Evolutionary conservation across 1,140 invertebrate genomes (phyloP).

Genomic region (Lasioglossum albipes): DNA sequence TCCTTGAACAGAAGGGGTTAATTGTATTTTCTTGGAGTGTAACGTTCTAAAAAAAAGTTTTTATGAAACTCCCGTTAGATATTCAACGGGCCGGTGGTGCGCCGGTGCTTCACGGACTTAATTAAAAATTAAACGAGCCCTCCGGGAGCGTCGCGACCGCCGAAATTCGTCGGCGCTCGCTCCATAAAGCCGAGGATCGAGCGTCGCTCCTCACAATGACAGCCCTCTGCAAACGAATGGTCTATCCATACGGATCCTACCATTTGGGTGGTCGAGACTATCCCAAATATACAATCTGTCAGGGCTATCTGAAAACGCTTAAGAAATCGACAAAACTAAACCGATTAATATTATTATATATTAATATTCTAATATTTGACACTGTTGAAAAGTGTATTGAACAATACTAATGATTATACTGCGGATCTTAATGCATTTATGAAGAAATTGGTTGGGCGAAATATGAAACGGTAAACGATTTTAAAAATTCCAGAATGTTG

Average conservation of each 20-base stretch:
- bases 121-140: constrained; percentile 66
- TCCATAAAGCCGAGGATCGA: constrained; percentile 48
- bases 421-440: too few relatives aligned
- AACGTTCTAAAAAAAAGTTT: not conserved
- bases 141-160: constrained; percentile 49
- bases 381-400: too few relatives aligned
- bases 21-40: not conserved
- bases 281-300: not conserved
- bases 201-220: constrained; percentile 47
- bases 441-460: too few relatives aligned
- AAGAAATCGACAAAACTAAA: too few relatives aligned
- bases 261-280: constrained; percentile 18
- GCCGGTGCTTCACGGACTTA: constrained; percentile 45
- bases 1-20: not conserved
- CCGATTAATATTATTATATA: too few relatives aligned
- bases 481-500: too few relatives aligned
- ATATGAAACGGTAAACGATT: too few relatives aligned
- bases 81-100: constrained; percentile 25
- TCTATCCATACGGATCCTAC: constrained; percentile 39
- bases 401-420: too few relatives aligned
- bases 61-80: constrained; percentile 42
- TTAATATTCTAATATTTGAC: too few relatives aligned
- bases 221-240: constrained; percentile 47
- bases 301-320: too few relatives aligned
- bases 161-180: constrained; percentile 55